Base-by-base conservation (phyloP, 2,888 invertebrate species). In the Volucella inanis region DNA sequence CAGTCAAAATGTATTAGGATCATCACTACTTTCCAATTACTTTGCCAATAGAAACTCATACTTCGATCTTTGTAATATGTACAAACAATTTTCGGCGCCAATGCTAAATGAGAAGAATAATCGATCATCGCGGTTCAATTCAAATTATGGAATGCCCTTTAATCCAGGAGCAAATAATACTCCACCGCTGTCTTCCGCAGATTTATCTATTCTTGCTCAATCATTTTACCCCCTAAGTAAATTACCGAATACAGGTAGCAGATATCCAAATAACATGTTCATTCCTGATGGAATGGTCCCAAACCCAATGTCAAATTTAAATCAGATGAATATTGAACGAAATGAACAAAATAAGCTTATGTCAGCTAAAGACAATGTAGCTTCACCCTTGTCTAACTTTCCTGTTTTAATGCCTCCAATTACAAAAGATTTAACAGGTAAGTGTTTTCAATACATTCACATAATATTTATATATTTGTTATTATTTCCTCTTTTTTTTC, bases 1-100 rank as follows among this genome's bases (percentile, higher is more conserved):
- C 9, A 59, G 14, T 3, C 50, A 76, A 64, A 85, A 76, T 57
- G 47, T 62, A 39, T 14, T 81, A 14, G 68, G 67, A 18, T 43
- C 85, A 9, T 41, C 83, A 12, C 45, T 83, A n/a, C 38, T 85
- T 15, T 72, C 85, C 18, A 72, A 81, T 68, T 85, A 81, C 38
- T 47, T 85, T 47, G 57, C 43, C 1, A 75, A 71, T 50, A 67
- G 85, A 41, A 81, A 81, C 39, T 80, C 85, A 45, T 85, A 85
- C 18, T 50, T 85, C 2, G 85, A 85, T 39, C 62, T 85, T 45
- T 55, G 81, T 38, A 85, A 85, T 14, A 85, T 85, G 81, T 85
- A 85, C 50, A 85, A 85, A 77, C 81, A 81, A 6, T 61, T 85
- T 8, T 77, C 85, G 12, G 50, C 80, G 2, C 38, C 80, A 10